phyloP scores from a whole-genome alignment of 2,113 vertebrate genomes.

The Ovibos moschatus region DNA sequence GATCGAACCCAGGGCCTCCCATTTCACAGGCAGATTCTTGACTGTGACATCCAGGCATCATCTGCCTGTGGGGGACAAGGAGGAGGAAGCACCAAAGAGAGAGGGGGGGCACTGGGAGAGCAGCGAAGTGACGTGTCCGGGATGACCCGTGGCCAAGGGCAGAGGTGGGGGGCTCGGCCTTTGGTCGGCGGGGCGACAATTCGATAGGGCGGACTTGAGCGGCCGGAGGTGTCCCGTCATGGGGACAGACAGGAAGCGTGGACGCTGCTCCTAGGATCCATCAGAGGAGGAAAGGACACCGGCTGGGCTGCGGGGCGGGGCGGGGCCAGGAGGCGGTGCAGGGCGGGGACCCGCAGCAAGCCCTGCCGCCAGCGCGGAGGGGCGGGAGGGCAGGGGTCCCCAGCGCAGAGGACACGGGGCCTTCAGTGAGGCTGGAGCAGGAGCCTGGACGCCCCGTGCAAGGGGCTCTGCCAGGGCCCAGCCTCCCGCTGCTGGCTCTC shows the following conservation, averaged over 20 bases:
- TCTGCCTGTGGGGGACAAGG: neutral
- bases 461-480: accelerated
- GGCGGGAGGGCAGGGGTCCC: neutral
- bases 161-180: neutral
- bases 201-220: accelerated
- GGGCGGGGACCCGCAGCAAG: neutral
- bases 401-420: accelerated
- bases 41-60: neutral
- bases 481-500: neutral
- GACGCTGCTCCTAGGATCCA: neutral
- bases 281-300: neutral
- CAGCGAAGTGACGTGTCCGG: too few relatives aligned
- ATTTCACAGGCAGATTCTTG: neutral
- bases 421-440: neutral
- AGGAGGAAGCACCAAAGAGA: neutral
- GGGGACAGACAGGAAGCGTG: neutral
- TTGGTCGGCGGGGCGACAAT: accelerated
- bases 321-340: neutral
- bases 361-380: accelerated
- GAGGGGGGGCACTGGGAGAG: neutral
- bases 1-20: neutral
- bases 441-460: neutral
- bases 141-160: accelerated
- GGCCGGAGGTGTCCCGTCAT: accelerated
- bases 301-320: accelerated